Base-by-base conservation (phyloP, 1,140 invertebrate species). In the Thaumetopoea pityocampa region DNA sequence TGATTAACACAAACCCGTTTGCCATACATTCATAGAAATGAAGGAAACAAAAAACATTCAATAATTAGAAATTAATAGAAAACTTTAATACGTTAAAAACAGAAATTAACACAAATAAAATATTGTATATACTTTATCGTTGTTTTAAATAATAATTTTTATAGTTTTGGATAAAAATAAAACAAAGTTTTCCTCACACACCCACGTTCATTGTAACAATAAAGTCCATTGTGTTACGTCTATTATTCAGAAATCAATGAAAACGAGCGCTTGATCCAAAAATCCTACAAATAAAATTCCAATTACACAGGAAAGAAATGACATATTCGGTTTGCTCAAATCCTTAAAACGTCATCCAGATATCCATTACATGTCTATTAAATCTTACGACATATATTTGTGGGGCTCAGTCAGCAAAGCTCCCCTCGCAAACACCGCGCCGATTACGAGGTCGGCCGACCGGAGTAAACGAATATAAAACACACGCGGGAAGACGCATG, bases 351-450 rank as follows among this genome's bases (percentile, higher is more conserved):
- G 77, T 84, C 80, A 84, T 84, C 71, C 80, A 80, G 80, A 84
- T 81, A 84, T 84, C 80, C 73, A 84, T 84, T 81, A 84, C 80
- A 84, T 84, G 77, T 84, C 77, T 81, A 84, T 84, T 84, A 84
- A 84, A 81, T 81, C 80, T 80, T 77, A 81, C 77, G 80, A 84
- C 77, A 84, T 81, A 82, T 82, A 84, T 81, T 80, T 70, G 79
- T 69, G 70, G 74, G 77, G 76, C 72, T 68, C 67, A 68, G 73
- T 81, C 72, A 80, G 71, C 79, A 79, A 61, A 62, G 70, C 62
- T 73, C 74, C 77, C 77, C 77, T 80, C 65, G 77, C 79, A 81
- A 80, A 81, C 77, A 81, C 57, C 61, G 70, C 68, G 73, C 61
- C 79, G 77, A 81, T 81, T 78, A 79, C 71, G 59, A 55, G 72